Evolutionary conservation across 2,888 invertebrate species (phyloP), one percentile per base, ranked within the genome.

Genomic region (Leptogaster cylindrica): DNA sequence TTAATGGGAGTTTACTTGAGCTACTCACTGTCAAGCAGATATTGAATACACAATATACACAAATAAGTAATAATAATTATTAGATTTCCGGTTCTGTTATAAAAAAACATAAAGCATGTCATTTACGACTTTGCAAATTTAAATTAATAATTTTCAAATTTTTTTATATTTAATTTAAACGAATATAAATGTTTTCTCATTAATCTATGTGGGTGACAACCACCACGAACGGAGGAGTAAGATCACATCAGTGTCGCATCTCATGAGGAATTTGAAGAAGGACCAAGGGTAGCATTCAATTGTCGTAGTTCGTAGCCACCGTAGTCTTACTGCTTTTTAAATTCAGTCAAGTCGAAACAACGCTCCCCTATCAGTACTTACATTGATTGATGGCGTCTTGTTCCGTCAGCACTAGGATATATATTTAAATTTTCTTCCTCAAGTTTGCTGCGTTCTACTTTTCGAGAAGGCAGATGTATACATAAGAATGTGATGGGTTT

Each of bases 301-400:
- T 39, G 14, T 20, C 33, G 31, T 36, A n/a, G 20, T 27, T 27
- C 8, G 3, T 12, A n/a, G 23, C 18, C 23, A 1, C 3, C 31
- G 1, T 10, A 23, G 8, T 12, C 18, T 12, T n/a, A 3, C 23
- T 8, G 23, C 7, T 28, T 20, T 16, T 16, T 55, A 27, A 55
- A 55, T 33, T 55, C 36, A 55, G 33, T 36, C 36, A 55, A 55
- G 39, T 55, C 36, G 36, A 36, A 10, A n/a, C 48, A 6, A n/a
- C 3, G 2, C 25, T 55, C 55, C 55, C 55, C 55, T 39, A 55
- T 55, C 20, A 36, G 55, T 36, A 31, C 55, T 36, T 36, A 36
- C 55, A 36, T 55, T 55, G 55, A 55, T 55, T 55, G 55, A 55
- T 55, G 55, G 31, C 55, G 55, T 55, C 55, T 55, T 55, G 55